Percentiles rank a stretch among this genome's conserved stretches.
These are phyloP conservation scores for Neuroscelio doddi DNA, from an alignment of 2,888 invertebrate genomes.

Conservation along the genomic window DNA sequence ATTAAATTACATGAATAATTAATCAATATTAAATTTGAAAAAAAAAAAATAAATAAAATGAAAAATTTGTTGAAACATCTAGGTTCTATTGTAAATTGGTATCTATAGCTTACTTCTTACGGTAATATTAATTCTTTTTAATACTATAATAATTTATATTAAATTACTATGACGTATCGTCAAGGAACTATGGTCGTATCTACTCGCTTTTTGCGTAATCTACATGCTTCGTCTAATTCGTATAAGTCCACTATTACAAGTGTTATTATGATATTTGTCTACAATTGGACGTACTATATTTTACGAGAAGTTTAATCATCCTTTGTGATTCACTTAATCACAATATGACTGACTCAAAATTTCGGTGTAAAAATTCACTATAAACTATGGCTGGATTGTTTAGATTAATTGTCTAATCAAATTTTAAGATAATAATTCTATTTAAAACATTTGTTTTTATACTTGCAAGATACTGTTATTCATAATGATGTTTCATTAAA, in stretches of 20 bases:
- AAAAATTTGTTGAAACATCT: background rate
- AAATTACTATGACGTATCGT: conserved; percentile 58
- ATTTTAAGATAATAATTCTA: no score
- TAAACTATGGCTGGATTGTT: no score
- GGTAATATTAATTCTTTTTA: conserved; percentile 24
- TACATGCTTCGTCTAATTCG: conserved; percentile 27
- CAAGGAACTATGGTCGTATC: conserved; percentile 63
- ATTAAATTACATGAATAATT: no score
- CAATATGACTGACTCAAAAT: no score
- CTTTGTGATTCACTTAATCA: no score
- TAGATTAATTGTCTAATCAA: no score
- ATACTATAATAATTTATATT: conserved; percentile 59
- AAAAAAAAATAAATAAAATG: no score
- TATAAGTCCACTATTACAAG: conserved; percentile 9
- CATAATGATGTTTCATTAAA: no score
- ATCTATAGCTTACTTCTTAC: conserved; percentile 33
- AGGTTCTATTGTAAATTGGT: conserved; percentile 15
- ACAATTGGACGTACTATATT: conserved; percentile 19
- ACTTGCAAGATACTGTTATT: no score
- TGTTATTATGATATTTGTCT: conserved; percentile 6
- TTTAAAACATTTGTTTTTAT: no score
- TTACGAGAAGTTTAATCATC: background rate
- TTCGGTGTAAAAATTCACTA: no score
- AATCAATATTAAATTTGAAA: no score
- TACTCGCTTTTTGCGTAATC: conserved; percentile 50